Base-by-base conservation (phyloP, 2,888 invertebrate genomes). In the Lasioglossum pauxillum region DNA sequence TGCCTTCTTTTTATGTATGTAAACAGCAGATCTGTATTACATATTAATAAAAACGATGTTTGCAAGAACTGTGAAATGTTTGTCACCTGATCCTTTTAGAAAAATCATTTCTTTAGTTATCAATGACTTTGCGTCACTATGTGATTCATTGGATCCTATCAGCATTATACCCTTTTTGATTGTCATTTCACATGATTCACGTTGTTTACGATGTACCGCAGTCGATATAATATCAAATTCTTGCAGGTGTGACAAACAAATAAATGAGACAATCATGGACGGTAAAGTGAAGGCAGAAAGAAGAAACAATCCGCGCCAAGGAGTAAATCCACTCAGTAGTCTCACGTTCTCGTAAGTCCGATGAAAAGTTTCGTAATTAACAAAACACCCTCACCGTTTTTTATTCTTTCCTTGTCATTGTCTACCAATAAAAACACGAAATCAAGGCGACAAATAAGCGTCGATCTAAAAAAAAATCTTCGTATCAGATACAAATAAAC, bases 321-420 rank as follows among this genome's bases (percentile, higher is more conserved):
- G 94, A 85, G 96, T 96, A 0, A 96, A 96, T 92, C 91, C 96
- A 71, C 94, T 96, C 81, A 96, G 96, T 41, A 92, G 95, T 82
- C 92, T 96, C 75, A 96, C 96, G 73, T 96, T 96, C 91, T 95
- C 96, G 96, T 96, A 95, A 91, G 95, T 95, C 31, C n/a, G 38
- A 64, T 19, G 16, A 75, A 3, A 49, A 38, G 19, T n/a, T 5
- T 7, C 14, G 27, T 41, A 38, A 64, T 27, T 60, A 57, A 57
- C 57, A 10, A n/a, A 53, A n/a, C n/a, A 57, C 53, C 3, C 2
- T 8, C 8, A 0, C 4, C 1, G 31, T 64, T 14, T 79, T 71
- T 80, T 44, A 41, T 41, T 41, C 1, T 44, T 67, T 35, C 2
- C 19, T 23, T 19, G 46, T 75, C 57, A 77, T 75, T 46, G 27